Evolutionary conservation across 2,888 invertebrate species (phyloP).

Genomic region (Plebejus argus): DNA sequence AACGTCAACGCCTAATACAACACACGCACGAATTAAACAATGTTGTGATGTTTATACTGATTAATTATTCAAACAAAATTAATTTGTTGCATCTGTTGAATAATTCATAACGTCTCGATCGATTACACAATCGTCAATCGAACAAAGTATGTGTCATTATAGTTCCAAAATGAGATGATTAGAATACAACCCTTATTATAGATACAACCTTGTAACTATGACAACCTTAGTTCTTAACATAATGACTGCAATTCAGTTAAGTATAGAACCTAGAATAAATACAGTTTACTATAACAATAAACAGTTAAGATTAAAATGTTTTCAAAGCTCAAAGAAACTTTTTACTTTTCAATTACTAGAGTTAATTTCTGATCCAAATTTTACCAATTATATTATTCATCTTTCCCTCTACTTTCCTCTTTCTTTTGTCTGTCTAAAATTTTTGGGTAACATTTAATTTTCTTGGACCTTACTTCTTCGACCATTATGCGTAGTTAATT

Average conservation of each 20-base stretch:
- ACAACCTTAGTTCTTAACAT: too few relatives aligned
- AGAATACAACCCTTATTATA: slow-evolving; percentile 23
- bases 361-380: too few relatives aligned
- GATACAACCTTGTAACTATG: slow-evolving; percentile 19
- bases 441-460: too few relatives aligned
- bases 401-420: too few relatives aligned
- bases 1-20: slow-evolving; percentile 3
- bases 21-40: neutral
- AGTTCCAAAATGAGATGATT: slow-evolving; percentile 2
- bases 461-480: too few relatives aligned
- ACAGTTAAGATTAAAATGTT: neutral
- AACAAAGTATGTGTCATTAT: slow-evolving; percentile 22
- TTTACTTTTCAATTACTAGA: neutral
- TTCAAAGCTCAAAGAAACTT: neutral
- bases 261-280: neutral
- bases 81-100: slow-evolving; percentile 36
- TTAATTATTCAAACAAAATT: slow-evolving; percentile 31
- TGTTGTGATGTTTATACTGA: slow-evolving; percentile 3
- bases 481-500: too few relatives aligned
- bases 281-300: neutral
- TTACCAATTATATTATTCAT: too few relatives aligned
- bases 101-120: slow-evolving; percentile 40
- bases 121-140: slow-evolving; percentile 15
- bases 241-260: neutral
- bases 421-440: too few relatives aligned